phyloP scores from a whole-genome alignment of 1,140 invertebrate genomes.

The Aphidius ervi region DNA sequence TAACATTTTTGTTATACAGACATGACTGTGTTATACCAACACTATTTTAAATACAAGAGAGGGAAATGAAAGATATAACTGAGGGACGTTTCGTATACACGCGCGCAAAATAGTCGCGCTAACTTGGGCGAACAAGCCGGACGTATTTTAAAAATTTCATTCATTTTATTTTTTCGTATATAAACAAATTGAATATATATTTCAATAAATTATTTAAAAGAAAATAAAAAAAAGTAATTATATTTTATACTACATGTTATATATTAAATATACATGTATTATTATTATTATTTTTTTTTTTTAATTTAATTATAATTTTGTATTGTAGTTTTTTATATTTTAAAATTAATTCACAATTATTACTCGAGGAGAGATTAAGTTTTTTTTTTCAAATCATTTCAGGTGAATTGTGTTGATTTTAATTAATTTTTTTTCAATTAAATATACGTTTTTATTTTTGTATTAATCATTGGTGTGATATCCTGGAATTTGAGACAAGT shows the following conservation, averaged over 20 bases:
- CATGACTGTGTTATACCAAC: not conserved
- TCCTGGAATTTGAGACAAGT: too few species aligned
- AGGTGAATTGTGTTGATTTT: too few species aligned
- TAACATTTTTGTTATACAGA: not conserved
- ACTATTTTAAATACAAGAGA: constrained; percentile 9
- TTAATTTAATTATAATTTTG: too few species aligned
- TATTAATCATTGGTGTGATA: too few species aligned
- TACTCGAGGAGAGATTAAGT: too few species aligned
- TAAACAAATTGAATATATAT: constrained; percentile 1
- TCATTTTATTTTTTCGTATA: constrained; percentile 8
- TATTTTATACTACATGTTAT: not conserved
- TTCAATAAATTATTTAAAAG: not conserved
- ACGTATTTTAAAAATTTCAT: constrained; percentile 19
- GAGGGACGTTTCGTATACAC: constrained; percentile 13
- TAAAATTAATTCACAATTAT: too few species aligned
- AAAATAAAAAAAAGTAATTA: constrained; percentile 5
- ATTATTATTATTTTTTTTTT: too few species aligned
- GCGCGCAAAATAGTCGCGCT: constrained; percentile 28
- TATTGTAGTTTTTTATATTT: too few species aligned
- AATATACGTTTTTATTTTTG: too few species aligned
- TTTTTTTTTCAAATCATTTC: too few species aligned
- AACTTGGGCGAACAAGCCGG: constrained; percentile 25
- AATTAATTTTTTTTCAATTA: too few species aligned
- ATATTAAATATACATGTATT: too few species aligned
- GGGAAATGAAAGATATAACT: constrained; percentile 9